phyloP scores from a whole-genome alignment of 2,113 vertebrate species.

The Eupsittula cactorum region DNA sequence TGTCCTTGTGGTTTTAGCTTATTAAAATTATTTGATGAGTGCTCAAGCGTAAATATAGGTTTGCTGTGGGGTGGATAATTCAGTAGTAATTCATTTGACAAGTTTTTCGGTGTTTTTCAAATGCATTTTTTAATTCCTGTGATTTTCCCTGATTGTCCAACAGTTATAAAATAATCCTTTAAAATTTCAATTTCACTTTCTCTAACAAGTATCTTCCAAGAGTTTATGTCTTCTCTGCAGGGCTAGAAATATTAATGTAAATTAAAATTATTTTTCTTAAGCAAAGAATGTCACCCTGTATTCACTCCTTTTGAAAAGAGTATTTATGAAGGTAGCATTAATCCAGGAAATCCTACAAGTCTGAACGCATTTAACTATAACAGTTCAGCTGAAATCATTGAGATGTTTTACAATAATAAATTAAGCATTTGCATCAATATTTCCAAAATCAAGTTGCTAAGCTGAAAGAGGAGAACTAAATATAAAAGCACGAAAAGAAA shows the following conservation, averaged over 20 bases:
- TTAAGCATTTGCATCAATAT: background rate
- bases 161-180: background rate
- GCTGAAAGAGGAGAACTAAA: background rate
- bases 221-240: background rate
- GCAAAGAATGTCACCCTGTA: background rate
- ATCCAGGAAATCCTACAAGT: background rate
- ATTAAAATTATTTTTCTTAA: background rate
- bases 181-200: background rate
- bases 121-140: background rate
- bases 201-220: background rate
- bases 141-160: background rate
- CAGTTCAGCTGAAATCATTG: background rate
- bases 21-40: background rate
- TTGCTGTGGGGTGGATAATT: background rate
- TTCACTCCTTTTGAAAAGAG: background rate
- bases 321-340: background rate
- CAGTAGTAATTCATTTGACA: background rate
- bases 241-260: background rate
- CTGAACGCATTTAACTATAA: background rate
- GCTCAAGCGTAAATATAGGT: background rate
- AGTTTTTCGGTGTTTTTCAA: background rate
- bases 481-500: background rate
- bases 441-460: constrained; percentile 12
- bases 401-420: background rate
- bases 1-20: background rate